A percentile compares a stretch with the other conserved stretches of the same genome.
Evolutionary conservation across 2,797 vertebrate species (phyloP).

Genomic region (Chrosomus eos): DNA sequence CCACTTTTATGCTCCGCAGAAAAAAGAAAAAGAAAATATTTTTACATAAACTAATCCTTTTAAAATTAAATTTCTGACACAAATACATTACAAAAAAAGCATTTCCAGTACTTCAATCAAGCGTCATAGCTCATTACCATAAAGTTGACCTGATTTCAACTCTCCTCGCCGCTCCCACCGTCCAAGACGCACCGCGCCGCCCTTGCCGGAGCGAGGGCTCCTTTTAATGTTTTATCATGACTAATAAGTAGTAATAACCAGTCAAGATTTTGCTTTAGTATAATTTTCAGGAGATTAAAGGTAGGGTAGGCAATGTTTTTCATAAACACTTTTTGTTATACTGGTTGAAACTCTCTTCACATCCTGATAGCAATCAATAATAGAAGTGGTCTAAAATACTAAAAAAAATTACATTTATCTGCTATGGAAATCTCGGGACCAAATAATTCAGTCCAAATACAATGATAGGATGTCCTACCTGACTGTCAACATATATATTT

Average conservation of each 20-base stretch:
- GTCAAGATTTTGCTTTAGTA: no score
- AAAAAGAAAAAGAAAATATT: background rate
- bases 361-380: background rate
- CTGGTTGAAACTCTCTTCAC: background rate
- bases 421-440: background rate
- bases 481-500: background rate
- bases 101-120: background rate
- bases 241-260: no score
- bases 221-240: no score
- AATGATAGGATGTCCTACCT: background rate
- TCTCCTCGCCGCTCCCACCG: no score
- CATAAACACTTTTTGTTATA: background rate
- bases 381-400: background rate
- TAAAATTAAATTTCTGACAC: background rate
- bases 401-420: background rate
- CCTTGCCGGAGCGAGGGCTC: no score
- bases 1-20: background rate
- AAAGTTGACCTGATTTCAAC: no score
- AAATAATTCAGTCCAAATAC: no score
- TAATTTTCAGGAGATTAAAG: slow-evolving; percentile 1
- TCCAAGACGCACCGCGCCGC: no score
- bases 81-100: background rate
- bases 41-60: background rate
- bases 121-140: no score
- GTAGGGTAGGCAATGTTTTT: background rate